phyloP scores from a whole-genome alignment of 2,113 vertebrate genomes.

The Anthoscopus minutus region DNA sequence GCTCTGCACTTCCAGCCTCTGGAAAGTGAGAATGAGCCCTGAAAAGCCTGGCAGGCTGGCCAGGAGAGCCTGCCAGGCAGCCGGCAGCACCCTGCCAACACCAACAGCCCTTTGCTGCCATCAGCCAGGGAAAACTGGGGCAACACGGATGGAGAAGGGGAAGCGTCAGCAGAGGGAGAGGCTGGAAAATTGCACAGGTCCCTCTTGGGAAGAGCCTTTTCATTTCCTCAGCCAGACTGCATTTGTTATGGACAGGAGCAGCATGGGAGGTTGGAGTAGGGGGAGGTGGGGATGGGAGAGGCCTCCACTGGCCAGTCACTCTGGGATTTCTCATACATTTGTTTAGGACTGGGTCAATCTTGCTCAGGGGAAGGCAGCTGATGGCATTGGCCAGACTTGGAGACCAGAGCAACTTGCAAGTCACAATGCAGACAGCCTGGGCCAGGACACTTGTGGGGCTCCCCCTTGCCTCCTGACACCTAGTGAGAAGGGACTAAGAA shows the following conservation, averaged over 20 bases:
- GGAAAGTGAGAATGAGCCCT: constrained; percentile 43
- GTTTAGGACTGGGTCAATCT: neutral
- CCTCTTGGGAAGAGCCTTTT: neutral
- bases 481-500: neutral
- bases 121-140: neutral
- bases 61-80: constrained; percentile 6
- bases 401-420: neutral
- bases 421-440: neutral
- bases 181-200: neutral
- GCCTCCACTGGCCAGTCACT: rapidly evolving
- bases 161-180: neutral
- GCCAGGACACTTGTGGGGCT: neutral
- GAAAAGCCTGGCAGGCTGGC: constrained; percentile 43
- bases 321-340: rapidly evolving
- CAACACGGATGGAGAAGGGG: neutral
- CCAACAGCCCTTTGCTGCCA: neutral
- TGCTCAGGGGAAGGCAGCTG: neutral
- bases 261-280: neutral
- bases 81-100: constrained; percentile 21
- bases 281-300: neutral
- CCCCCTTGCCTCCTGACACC: neutral
- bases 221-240: neutral
- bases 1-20: constrained; percentile 48
- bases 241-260: neutral
- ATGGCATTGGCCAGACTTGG: neutral